phyloP scores from a whole-genome alignment of 2,113 vertebrate species.

The Halichoerus grypus region DNA sequence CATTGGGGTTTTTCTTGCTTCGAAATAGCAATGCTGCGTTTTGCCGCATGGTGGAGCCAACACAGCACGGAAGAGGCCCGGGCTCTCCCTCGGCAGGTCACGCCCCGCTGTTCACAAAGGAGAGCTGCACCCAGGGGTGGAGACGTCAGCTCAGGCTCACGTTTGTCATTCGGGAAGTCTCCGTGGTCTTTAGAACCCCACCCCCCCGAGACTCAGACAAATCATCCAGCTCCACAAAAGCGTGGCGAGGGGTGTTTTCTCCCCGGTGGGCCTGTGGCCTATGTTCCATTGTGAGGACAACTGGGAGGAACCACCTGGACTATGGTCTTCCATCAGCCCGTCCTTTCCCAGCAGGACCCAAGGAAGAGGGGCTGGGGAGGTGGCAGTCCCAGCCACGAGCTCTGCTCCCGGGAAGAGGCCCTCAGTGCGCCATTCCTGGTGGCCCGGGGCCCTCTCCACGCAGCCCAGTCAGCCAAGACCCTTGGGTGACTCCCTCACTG shows the following conservation, averaged over 20 bases:
- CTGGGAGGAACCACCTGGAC: neutral
- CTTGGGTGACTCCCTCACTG: too few species aligned
- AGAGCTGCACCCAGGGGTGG: fast-evolving
- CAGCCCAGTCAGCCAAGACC: neutral
- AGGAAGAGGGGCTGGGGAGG: too few species aligned
- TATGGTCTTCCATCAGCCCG: neutral
- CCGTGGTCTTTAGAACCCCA: too few species aligned
- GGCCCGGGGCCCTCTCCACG: too few species aligned
- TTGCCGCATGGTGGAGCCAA: constrained; percentile 46
- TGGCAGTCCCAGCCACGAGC: neutral
- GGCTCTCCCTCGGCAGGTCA: neutral
- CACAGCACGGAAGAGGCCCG: neutral
- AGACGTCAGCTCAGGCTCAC: neutral
- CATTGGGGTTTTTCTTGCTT: neutral
- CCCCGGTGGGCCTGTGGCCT: neutral
- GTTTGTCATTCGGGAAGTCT: neutral
- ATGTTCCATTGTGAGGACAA: fast-evolving
- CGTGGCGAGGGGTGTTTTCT: neutral
- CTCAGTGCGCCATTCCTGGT: fast-evolving
- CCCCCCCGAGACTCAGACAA: neutral
- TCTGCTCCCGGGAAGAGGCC: too few species aligned
- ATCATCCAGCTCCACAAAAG: neutral
- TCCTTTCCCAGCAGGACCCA: neutral
- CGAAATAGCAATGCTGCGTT: neutral
- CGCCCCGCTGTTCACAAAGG: fast-evolving